Evolutionary conservation across 2,888 invertebrate species (phyloP).

Genomic region (Sycophila texana): DNA sequence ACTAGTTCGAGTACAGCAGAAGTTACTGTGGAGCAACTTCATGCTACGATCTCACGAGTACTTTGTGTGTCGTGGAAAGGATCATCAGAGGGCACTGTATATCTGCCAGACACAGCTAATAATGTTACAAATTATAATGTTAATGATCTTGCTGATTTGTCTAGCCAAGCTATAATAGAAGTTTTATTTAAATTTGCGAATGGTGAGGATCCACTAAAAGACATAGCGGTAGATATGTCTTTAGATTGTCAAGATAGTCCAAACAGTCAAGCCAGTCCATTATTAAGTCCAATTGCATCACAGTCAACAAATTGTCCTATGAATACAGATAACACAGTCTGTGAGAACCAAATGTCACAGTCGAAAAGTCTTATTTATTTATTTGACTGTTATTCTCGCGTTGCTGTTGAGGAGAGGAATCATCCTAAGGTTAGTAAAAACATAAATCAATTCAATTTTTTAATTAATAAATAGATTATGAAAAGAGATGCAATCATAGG

Average conservation of each 20-base stretch:
- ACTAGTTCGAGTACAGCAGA: slow-evolving; percentile 76
- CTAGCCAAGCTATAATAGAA: slow-evolving; percentile 81
- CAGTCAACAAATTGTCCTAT: slow-evolving; percentile 65
- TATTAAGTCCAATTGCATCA: slow-evolving; percentile 73
- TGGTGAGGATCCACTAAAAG: slow-evolving; percentile 79
- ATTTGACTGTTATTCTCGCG: slow-evolving; percentile 83
- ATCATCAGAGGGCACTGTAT: slow-evolving; percentile 74
- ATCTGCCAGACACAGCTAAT: slow-evolving; percentile 76
- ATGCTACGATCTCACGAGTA: slow-evolving; percentile 82
- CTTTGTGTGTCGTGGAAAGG: slow-evolving; percentile 84
- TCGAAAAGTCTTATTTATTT: slow-evolving; percentile 76
- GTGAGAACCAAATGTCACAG: slow-evolving; percentile 72
- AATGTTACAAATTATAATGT: slow-evolving; percentile 61
- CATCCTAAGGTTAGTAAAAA: slow-evolving; percentile 80
- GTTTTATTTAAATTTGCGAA: slow-evolving; percentile 79
- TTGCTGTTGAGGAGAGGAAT: slow-evolving; percentile 84
- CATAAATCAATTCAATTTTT: no score
- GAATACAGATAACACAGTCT: not conserved
- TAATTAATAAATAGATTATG: no score
- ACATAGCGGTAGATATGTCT: slow-evolving; percentile 75
- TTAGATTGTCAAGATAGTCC: slow-evolving; percentile 73
- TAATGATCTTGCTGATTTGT: slow-evolving; percentile 65
- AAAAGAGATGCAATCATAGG: no score
- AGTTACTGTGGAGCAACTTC: slow-evolving; percentile 81
- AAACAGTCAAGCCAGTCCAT: slow-evolving; percentile 75